A percentile compares a stretch with the other conserved stretches of the same genome.
Evolutionary conservation across 1,140 invertebrate genomes (phyloP).

Genomic region (Meteorus sp.): DNA sequence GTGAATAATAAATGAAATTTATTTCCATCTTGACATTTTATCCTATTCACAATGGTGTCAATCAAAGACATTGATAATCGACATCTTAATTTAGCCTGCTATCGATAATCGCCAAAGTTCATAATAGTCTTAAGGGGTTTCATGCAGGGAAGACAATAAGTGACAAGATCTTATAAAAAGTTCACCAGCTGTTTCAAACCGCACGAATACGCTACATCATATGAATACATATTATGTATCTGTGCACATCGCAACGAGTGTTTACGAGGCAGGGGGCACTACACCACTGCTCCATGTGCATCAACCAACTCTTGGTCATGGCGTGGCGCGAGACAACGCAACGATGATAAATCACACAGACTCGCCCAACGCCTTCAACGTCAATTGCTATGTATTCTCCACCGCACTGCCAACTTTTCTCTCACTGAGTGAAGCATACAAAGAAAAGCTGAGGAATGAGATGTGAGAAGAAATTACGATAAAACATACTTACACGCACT

Average conservation of each 20-base stretch:
- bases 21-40: too few species aligned
- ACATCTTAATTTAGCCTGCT: too few species aligned
- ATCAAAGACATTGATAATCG: too few species aligned
- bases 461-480: neutral
- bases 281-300: conserved; percentile 1
- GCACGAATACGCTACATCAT: conserved; percentile 20
- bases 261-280: conserved; percentile 33
- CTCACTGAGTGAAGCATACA: too few species aligned
- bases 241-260: too few species aligned
- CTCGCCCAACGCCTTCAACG: conserved; percentile 23
- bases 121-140: conserved; percentile 10
- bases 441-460: too few species aligned
- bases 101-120: too few species aligned
- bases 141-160: conserved; percentile 4
- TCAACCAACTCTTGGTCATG: conserved; percentile 7
- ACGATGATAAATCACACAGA: conserved; percentile 40
- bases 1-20: too few species aligned
- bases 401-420: neutral
- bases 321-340: conserved; percentile 17
- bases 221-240: too few species aligned
- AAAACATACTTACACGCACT: neutral
- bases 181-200: conserved; percentile 30
- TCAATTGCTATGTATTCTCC: conserved; percentile 3
- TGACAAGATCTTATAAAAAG: conserved; percentile 21
- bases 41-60: too few species aligned